Evolutionary conservation across 2,113 vertebrate genomes (phyloP).

Genomic region (Hypomesus transpacificus): DNA sequence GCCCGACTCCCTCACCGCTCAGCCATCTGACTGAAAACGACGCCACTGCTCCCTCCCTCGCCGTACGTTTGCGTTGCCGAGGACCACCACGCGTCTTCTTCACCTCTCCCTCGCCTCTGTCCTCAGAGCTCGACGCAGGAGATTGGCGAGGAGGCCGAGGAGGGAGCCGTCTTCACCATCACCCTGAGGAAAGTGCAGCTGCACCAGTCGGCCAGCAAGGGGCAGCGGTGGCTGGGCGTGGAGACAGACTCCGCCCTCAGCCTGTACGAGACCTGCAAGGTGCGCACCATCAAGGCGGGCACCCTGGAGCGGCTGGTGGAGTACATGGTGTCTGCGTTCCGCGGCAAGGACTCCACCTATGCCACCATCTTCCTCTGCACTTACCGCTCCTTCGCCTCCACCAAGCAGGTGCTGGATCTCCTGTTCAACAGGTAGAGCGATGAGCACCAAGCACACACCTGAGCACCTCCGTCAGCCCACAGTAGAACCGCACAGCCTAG

Average conservation of each 20-base stretch:
- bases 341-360: constrained; percentile 94
- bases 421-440: constrained; percentile 84
- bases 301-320: constrained; percentile 97
- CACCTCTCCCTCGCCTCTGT: not conserved
- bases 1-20: too few relatives aligned
- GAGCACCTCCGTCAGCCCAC: too few relatives aligned
- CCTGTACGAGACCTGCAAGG: constrained; percentile 95
- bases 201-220: constrained; percentile 88
- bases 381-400: constrained; percentile 90
- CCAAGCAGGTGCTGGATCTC: constrained; percentile 93
- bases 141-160: constrained; percentile 95
- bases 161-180: constrained; percentile 94
- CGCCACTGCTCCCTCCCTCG: too few relatives aligned
- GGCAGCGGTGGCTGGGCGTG: constrained; percentile 96
- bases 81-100: not conserved
- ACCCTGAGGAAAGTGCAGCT: constrained; percentile 92
- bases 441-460: not conserved
- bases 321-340: constrained; percentile 94
- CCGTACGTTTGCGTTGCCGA: too few relatives aligned
- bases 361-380: constrained; percentile 98
- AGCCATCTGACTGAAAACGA: too few relatives aligned
- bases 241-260: constrained; percentile 87
- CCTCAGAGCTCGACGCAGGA: constrained; percentile 93
- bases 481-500: not conserved
- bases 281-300: constrained; percentile 93